Percentiles rank a stretch among this genome's conserved stretches.
Conservation (phyloP, 2,888 invertebrate species). For the Drosophila peninsularis region DNA sequence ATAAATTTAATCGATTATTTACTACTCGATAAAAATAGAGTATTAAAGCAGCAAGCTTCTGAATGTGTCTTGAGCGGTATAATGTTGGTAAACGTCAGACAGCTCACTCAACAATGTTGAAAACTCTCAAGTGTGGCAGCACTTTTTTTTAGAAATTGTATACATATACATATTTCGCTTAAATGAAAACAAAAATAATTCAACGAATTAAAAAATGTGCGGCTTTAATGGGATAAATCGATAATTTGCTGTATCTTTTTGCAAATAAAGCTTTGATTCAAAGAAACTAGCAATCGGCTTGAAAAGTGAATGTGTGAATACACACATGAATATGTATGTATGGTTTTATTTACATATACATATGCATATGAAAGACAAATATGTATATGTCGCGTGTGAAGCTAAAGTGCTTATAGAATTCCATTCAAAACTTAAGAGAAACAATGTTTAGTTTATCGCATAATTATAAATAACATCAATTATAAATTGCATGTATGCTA, state of each 20-base stretch:
- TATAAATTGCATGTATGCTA: background rate
- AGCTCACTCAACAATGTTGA: background rate
- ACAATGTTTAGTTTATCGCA: background rate
- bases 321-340: conserved; percentile 10
- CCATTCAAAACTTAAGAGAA: background rate
- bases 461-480: background rate
- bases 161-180: conserved; percentile 18
- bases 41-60: background rate
- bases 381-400: background rate
- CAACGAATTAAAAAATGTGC: background rate
- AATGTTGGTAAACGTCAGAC: conserved; percentile 15
- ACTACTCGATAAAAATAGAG: background rate
- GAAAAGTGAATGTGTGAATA: conserved; percentile 24
- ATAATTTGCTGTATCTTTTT: background rate
- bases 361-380: background rate
- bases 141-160: conserved; percentile 29
- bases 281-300: background rate
- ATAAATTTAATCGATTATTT: background rate
- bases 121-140: conserved; percentile 22
- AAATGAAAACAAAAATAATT: conserved; percentile 25
- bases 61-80: background rate
- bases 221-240: conserved; percentile 4
- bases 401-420: background rate
- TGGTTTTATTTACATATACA: conserved; percentile 21
- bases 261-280: background rate